A percentile compares a stretch with the other conserved stretches of the same genome.
These are phyloP conservation scores for Carettochelys insculpta DNA, from an alignment of 2,113 vertebrate genomes.

Conservation along the genomic window DNA sequence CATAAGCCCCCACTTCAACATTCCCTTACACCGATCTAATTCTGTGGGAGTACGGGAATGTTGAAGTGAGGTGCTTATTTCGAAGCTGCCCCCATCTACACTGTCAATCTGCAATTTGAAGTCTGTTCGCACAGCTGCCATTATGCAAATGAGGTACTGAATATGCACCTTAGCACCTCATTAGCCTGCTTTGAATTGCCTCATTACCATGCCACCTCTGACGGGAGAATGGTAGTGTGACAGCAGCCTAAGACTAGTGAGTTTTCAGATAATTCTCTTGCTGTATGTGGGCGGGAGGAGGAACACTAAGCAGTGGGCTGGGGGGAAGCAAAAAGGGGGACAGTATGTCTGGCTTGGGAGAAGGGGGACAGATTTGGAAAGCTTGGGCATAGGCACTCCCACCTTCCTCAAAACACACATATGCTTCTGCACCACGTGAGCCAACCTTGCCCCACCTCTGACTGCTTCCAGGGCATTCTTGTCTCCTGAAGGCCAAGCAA, in stretches of 20 bases:
- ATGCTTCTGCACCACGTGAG: rapidly evolving
- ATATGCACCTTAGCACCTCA: too few relatives aligned
- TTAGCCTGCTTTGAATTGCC: too few relatives aligned
- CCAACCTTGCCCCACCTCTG: rapidly evolving
- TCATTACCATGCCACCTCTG: too few relatives aligned
- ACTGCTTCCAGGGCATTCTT: not conserved
- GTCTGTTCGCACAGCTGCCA: too few relatives aligned
- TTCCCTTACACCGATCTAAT: too few relatives aligned
- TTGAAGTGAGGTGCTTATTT: too few relatives aligned
- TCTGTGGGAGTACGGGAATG: too few relatives aligned
- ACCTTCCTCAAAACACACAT: rapidly evolving
- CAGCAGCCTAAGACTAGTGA: not conserved
- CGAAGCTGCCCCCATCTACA: too few relatives aligned
- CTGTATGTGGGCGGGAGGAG: not conserved
- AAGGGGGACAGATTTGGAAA: not conserved
- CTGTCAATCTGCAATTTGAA: too few relatives aligned
- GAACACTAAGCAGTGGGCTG: not conserved
- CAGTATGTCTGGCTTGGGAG: rapidly evolving
- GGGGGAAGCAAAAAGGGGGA: not conserved
- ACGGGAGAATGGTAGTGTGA: too few relatives aligned
- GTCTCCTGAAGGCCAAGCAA: not conserved
- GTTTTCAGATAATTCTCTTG: not conserved
- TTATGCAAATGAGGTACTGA: too few relatives aligned
- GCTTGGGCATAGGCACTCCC: not conserved
- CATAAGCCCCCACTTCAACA: too few relatives aligned